Evolutionary conservation across 2,888 invertebrate species (phyloP).

Genomic region (Pherbina coryleti): DNA sequence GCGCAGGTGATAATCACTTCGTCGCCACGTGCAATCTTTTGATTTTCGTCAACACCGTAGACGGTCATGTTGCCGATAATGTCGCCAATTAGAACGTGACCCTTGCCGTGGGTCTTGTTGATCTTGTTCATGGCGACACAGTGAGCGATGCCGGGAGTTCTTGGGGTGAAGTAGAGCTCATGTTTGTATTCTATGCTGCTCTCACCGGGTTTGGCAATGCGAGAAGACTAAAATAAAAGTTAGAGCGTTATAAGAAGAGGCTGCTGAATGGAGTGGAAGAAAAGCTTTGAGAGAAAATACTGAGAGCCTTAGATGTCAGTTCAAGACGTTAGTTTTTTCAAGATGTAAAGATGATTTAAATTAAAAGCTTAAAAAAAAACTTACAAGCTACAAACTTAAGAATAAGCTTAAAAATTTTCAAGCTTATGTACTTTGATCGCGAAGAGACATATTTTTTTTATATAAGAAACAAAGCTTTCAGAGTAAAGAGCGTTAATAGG

Average conservation of each 20-base stretch:
- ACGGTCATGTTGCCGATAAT: constrained; percentile 68
- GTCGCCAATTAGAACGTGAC: constrained; percentile 64
- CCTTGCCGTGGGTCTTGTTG: constrained; percentile 60
- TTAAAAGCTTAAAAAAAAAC: no score
- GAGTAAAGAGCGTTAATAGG: no score
- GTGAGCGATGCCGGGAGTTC: constrained; percentile 68
- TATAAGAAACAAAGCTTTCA: no score
- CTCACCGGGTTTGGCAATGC: constrained; percentile 49
- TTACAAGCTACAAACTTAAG: no score
- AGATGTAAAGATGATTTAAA: no score
- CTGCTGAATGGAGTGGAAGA: background rate
- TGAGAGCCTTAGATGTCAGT: background rate
- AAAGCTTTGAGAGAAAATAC: background rate
- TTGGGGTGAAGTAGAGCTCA: constrained; percentile 66
- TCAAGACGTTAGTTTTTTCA: no score
- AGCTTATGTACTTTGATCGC: no score
- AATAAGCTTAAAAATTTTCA: no score
- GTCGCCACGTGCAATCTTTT: constrained; percentile 72
- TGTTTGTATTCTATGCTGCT: constrained; percentile 60
- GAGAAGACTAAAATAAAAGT: constrained; percentile 41
- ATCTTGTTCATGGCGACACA: constrained; percentile 70
- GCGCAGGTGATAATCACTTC: constrained; percentile 73
- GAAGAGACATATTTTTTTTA: no score
- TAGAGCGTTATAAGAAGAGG: constrained; percentile 1
- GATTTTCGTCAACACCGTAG: constrained; percentile 65